Base-by-base conservation (phyloP, 2,113 vertebrate genomes). In the Xyliphius kryptos region DNA sequence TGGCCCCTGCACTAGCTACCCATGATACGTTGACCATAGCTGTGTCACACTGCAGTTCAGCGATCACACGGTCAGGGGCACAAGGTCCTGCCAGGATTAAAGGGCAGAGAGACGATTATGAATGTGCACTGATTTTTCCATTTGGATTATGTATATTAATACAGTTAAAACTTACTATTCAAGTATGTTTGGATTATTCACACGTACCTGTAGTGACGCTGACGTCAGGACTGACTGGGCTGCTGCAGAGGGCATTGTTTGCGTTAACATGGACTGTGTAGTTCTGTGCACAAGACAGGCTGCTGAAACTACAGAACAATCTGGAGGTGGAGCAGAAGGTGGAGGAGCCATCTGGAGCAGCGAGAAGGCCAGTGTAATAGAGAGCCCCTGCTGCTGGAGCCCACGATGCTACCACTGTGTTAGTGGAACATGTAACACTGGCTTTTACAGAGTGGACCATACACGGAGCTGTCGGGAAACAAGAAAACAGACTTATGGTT, bases 1-100 rank as follows among this genome's bases (percentile, higher is more conserved):
- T 26, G 7, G 83, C 84, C 40, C 86, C 86, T 0, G 74, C 11
- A 0, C 81, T 79, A 37, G 77, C 49, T 1, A 21, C 41, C 88
- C 88, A 90, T 0, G 41, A 77, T 56, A 87, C 82, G 0, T 47
- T 77, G 20, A 55, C 80, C 11, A 52, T 62, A 4, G 68, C 77
- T 2, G 78, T 64, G 26, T 38, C 5, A 50, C 88, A 90, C 43
- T 77, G 38, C 56, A 83, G 32, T 15, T 36, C 1, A 17, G 79
- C 73, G 0, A 21, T 0, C 36, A 86, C 70, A 3, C 76, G 73
- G 41, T 71, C 60, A 6, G 87, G 86, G 21, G 80, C 70, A 55
- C 88, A 90, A 10, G 87, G 87, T 6, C 77, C 88, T 90, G 66
- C 4, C 48, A 15, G 51, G 26, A 15, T 9, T 14, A 20, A 37